phyloP scores from a whole-genome alignment of 2,113 vertebrate genomes.

The Brachypteracias leptosomus region DNA sequence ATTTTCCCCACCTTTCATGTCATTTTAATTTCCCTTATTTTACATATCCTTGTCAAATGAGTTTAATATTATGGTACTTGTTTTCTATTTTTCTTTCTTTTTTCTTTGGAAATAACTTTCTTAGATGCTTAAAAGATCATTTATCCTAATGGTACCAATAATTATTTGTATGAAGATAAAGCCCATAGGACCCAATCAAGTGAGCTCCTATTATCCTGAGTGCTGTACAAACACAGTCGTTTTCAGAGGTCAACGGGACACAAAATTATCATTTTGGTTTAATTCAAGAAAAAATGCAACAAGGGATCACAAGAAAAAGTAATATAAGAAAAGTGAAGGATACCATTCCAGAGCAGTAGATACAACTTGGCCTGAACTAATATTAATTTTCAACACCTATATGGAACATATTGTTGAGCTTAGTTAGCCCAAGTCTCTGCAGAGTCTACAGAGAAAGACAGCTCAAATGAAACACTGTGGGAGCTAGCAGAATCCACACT shows the following conservation, averaged over 20 bases:
- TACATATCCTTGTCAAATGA: not conserved
- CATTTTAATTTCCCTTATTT: not conserved
- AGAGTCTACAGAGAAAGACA: not conserved
- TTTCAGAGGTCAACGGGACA: not conserved
- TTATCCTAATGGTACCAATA: not conserved
- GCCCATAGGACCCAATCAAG: not conserved
- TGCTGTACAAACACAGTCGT: not conserved
- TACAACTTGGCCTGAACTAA: not conserved
- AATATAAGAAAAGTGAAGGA: not conserved
- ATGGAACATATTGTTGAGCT: not conserved
- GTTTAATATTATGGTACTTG: not conserved
- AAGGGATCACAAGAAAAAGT: not conserved
- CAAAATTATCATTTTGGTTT: not conserved
- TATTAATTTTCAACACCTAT: not conserved
- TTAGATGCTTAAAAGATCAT: not conserved
- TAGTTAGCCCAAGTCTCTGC: not conserved
- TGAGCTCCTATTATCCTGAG: not conserved
- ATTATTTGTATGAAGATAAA: slow-evolving; percentile 10
- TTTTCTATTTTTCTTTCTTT: not conserved
- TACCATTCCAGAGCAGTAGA: not conserved
- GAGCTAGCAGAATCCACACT: not conserved
- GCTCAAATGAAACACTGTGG: not conserved
- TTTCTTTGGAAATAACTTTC: not conserved
- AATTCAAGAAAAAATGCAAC: not conserved
- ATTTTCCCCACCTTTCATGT: not conserved